Base-by-base conservation (phyloP, 2,888 invertebrate genomes). In the Uloborus plumipes region DNA sequence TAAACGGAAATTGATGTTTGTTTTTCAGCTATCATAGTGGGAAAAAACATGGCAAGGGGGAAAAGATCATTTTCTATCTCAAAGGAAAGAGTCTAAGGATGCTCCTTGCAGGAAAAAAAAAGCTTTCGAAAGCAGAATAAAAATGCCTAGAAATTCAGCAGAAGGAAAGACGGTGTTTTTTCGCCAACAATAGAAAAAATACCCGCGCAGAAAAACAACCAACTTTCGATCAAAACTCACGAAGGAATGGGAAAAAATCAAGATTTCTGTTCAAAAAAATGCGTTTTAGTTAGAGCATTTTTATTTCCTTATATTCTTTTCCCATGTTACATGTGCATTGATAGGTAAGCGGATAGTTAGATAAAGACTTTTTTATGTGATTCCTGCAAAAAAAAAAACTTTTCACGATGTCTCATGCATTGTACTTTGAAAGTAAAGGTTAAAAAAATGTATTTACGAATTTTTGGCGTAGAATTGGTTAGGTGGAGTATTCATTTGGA, bases 51-150 rank as follows among this genome's bases (percentile, higher is more conserved):
- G n/a, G 50, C 55, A 53, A 47, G 47, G 58, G 55, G 47, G 69
- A 66, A 70, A 49, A 78, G 78, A 77, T 77, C 66, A 78, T 78
- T 78, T 78, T 58, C 64, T 66, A 72, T 47, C 72, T 78, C 65
- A 71, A 55, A 65, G 65, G 59, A 65, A 55, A 53, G 47, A 59
- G 66, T 58, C 66, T 66, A 64, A 47, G 50, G 18, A 70, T 18
- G 39, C 16, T 78, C 49, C 50, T 9, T 14, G 18, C n/a, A 55
- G n/a, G 62, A 64, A 26, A 62, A 67, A 69, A 69, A 51, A 62
- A 62, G 55, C 31, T 16, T 64, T 18, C 18, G 51, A 71, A 71
- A 20, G 65, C 20, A 78, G 49, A 55, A 9, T 49, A 71, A 66
- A 75, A 61, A 51, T 51, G 50, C 11, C 51, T 18, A 67, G 20